These are phyloP conservation scores for Carduelis carduelis DNA, from an alignment of 2,797 vertebrate genomes.

Conservation along the genomic window DNA sequence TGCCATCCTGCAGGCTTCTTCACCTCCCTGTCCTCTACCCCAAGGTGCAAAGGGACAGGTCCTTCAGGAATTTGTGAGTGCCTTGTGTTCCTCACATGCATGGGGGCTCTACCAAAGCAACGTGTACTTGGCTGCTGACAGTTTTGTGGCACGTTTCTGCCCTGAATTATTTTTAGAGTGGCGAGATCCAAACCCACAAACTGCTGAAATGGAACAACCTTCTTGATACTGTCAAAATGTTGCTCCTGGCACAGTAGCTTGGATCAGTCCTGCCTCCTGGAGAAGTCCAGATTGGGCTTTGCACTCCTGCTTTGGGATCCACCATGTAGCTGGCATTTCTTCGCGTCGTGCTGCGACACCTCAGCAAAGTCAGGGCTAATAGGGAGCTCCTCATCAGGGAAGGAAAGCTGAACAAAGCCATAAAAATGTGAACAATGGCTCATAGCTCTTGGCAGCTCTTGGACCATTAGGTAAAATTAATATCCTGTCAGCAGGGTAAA, in stretches of 20 bases:
- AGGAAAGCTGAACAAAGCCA: not conserved
- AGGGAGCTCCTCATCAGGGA: not conserved
- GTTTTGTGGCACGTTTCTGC: not conserved
- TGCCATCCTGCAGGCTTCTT: not conserved
- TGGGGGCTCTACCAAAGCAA: not conserved
- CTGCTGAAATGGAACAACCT: not conserved
- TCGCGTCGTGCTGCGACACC: not conserved
- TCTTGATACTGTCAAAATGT: not conserved
- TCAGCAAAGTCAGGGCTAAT: not conserved
- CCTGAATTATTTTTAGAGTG: not conserved
- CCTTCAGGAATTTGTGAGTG: not conserved
- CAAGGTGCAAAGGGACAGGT: not conserved
- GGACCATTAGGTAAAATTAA: not conserved
- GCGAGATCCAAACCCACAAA: not conserved
- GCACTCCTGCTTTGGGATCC: not conserved
- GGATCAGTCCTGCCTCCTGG: not conserved
- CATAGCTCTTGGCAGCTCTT: not conserved
- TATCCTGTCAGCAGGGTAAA: not conserved
- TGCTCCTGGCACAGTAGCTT: not conserved
- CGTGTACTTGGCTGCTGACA: not conserved
- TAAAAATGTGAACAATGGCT: not conserved
- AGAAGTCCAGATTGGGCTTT: not conserved
- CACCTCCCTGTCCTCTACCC: rapidly evolving
- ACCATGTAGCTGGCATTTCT: not conserved
- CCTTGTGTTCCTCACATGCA: not conserved